Evolutionary conservation across 1,140 invertebrate genomes (phyloP).

Genomic region (Odontomachus brunneus): DNA sequence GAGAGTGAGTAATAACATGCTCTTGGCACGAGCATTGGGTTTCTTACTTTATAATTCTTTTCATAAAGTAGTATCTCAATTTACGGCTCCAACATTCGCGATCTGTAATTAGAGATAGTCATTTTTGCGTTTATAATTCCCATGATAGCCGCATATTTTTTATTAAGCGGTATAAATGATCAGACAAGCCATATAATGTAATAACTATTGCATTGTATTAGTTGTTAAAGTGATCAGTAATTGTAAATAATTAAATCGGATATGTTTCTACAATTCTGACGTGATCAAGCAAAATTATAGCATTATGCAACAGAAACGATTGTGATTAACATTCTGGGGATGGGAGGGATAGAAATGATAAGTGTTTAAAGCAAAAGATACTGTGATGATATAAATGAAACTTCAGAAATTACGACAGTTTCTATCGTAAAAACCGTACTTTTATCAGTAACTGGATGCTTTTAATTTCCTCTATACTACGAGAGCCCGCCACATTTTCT

Average conservation of each 20-base stretch:
- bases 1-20: slow-evolving; percentile 5
- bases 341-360: background rate
- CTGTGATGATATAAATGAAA: slow-evolving; percentile 1
- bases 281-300: background rate
- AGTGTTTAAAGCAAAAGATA: background rate
- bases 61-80: slow-evolving; percentile 28
- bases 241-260: background rate
- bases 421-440: slow-evolving; percentile 8
- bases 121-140: background rate
- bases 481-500: no score
- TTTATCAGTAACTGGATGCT: background rate
- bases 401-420: background rate
- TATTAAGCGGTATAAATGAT: no score
- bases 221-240: background rate
- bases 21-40: background rate
- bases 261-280: background rate
- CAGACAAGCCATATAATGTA: no score
- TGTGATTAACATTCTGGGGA: background rate
- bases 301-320: background rate
- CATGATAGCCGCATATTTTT: no score
- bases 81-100: background rate
- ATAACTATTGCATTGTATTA: background rate
- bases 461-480: background rate
- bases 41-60: slow-evolving; percentile 2
- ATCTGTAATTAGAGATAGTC: no score